Evolutionary conservation across 2,797 vertebrate species (phyloP).

Genomic region (Sciurus vulgaris): DNA sequence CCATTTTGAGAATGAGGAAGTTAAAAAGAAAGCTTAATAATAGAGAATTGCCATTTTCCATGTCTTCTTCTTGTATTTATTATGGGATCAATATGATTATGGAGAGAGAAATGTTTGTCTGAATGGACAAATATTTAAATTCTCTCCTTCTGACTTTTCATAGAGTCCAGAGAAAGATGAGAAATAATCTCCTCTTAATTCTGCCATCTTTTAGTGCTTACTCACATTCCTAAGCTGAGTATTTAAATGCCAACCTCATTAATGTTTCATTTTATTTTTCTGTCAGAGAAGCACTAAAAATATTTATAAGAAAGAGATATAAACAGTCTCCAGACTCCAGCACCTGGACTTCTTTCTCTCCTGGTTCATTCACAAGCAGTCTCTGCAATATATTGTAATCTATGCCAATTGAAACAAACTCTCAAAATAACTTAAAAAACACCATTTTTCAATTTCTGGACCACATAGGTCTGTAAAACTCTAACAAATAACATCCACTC

Average conservation of each 20-base stretch:
- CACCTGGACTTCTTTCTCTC: conserved; percentile 28
- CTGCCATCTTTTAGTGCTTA: not conserved
- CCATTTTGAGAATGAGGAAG: conserved; percentile 31
- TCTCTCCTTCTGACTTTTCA: not conserved
- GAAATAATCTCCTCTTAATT: conserved; percentile 30
- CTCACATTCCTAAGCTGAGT: conserved; percentile 16
- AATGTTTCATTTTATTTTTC: conserved; percentile 43
- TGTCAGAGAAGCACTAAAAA: conserved; percentile 57
- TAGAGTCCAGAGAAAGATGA: not conserved
- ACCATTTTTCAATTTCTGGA: conserved; percentile 51
- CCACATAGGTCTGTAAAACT: conserved; percentile 18
- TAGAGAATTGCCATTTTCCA: not conserved
- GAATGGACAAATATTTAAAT: not conserved
- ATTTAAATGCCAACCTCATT: conserved; percentile 34
- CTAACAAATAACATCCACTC: conserved; percentile 58
- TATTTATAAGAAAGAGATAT: conserved; percentile 42
- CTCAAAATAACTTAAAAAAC: conserved; percentile 67
- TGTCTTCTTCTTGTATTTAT: not conserved
- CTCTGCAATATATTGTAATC: conserved; percentile 29
- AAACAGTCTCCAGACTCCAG: conserved; percentile 10
- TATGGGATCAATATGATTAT: not conserved
- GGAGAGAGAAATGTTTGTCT: not conserved
- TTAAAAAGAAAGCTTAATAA: not conserved
- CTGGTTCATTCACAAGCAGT: not conserved
- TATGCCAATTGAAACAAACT: conserved; percentile 42